These are phyloP conservation scores for Brachyptera putata DNA, from an alignment of 2,888 invertebrate genomes.

Conservation along the genomic window DNA sequence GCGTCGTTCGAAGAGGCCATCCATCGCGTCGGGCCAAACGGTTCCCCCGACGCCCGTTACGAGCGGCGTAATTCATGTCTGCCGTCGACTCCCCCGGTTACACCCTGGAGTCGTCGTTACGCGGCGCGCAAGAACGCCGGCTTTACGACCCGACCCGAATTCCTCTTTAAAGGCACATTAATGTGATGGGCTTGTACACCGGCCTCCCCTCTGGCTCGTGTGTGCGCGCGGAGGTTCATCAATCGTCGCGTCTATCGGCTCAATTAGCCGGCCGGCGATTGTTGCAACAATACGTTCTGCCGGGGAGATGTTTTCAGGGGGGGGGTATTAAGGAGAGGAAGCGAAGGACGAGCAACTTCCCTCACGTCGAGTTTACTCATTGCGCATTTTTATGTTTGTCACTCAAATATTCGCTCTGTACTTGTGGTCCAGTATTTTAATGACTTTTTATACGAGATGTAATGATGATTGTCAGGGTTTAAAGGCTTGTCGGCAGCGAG, in stretches of 20 bases:
- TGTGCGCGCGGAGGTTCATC: too few species aligned
- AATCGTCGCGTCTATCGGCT: too few species aligned
- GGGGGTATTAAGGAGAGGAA: background rate
- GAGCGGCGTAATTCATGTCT: slow-evolving; percentile 28
- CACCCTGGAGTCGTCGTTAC: background rate
- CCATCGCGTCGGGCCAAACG: slow-evolving; percentile 23
- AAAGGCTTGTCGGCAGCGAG: too few species aligned
- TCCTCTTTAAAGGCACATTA: background rate
- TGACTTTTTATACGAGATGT: too few species aligned
- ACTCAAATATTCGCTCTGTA: too few species aligned
- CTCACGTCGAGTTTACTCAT: too few species aligned
- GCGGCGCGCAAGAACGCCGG: background rate
- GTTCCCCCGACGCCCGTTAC: slow-evolving; percentile 28
- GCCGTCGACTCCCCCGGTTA: background rate
- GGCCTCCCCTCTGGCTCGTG: too few species aligned
- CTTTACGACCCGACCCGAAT: background rate
- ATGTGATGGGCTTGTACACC: background rate
- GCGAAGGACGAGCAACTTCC: too few species aligned
- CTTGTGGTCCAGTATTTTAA: too few species aligned
- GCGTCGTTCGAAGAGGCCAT: background rate
- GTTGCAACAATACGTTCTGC: background rate
- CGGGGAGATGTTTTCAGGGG: background rate
- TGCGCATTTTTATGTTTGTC: too few species aligned
- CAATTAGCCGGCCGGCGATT: background rate
- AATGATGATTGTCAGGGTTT: too few species aligned